Percentiles rank a stretch among this genome's conserved stretches.
phyloP scores from a whole-genome alignment of 2,888 invertebrate species.

The Noctua comes region DNA sequence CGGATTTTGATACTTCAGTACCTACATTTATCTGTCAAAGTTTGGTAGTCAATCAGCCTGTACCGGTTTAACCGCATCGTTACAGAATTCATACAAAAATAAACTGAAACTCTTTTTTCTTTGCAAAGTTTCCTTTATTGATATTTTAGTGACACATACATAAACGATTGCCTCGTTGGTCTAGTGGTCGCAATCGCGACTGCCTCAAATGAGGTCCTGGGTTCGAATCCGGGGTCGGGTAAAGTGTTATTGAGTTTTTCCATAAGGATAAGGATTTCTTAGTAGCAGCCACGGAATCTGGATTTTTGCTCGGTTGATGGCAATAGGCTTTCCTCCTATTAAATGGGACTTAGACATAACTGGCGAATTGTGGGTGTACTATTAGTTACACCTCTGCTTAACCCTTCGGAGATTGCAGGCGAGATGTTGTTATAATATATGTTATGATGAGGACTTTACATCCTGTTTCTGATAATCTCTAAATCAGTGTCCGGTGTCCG shows the following conservation, averaged over 20 bases:
- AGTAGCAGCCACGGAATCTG: no score
- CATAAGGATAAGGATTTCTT: no score
- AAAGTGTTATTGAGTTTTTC: no score
- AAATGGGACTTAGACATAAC: neutral
- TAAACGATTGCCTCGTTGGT: neutral
- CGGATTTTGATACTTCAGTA: neutral
- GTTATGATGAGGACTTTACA: neutral
- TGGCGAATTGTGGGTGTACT: neutral
- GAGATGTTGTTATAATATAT: neutral
- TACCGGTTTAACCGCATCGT: no score
- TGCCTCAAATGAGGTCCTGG: no score
- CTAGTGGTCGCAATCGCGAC: no score
- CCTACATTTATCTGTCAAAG: neutral
- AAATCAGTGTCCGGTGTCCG: neutral
- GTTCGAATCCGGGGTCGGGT: no score
- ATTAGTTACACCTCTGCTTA: neutral
- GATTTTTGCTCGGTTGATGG: neutral
- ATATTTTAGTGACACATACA: neutral
- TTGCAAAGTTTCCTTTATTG: neutral
- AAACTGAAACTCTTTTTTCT: neutral
- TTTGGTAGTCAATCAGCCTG: neutral
- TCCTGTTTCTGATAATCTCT: neutral
- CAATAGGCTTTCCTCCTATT: neutral
- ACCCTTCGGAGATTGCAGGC: neutral
- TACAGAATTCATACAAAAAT: neutral